Evolutionary conservation across 2,888 invertebrate species (phyloP), one percentile per base, ranked within the genome.

Genomic region (Synanthedon tipuliformis): DNA sequence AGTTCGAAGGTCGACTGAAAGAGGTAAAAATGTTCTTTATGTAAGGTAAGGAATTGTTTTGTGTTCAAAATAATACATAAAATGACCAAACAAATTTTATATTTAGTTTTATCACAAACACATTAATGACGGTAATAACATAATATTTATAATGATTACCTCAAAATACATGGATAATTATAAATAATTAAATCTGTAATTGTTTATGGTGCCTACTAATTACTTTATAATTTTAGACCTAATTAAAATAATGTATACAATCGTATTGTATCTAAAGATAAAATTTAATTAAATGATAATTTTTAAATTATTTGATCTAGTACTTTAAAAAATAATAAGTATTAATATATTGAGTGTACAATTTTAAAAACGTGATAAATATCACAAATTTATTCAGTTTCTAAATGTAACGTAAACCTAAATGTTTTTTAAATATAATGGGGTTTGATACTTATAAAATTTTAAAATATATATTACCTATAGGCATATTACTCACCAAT

Each of bases 31-130:
- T 23, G 23, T 23, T 23, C 3, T 23, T 23, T 23, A 23, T 23
- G 23, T 18, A 18, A 18, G 18, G 23, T 23, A 4, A 34, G 34
- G 34, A 34, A 34, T 34, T 2, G 10, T 10, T 5, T 34, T 1
- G 34, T 34, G 10, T 34, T 1, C 34, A 34, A 34, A n/a, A 34
- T 10, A 34, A 34, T 34, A 45, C 15, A 45, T 45, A 45, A 41
- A 66, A 55, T 57, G 70, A 75, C 75, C 76, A 80, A 83, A 81
- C 76, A 78, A 74, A 69, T 73, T 68, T 57, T 60, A 66, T 69
- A 65, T 81, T 80, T 80, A 81, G 81, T 83, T 81, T 80, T 78
- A 78, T 83, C 81, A 82, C 81, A 81, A 81, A 73, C 67, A 75
- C 64, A 66, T 69, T 34, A 64, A 49, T 69, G 68, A 71, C 65